These are phyloP conservation scores for Anastrepha obliqua DNA, from an alignment of 1,140 invertebrate species.

Conservation along the genomic window DNA sequence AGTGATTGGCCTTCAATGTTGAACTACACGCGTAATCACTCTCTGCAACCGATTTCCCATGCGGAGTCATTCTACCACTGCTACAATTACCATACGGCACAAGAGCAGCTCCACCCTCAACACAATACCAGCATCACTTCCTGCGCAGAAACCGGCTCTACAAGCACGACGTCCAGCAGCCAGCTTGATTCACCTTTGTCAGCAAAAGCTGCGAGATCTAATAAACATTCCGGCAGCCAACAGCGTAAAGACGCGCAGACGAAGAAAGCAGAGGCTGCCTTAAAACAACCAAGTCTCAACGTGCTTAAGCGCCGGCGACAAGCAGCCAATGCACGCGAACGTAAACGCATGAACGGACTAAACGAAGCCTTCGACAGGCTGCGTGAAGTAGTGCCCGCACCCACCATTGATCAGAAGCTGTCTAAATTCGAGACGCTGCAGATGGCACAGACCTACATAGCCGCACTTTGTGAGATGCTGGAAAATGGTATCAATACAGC, in stretches of 20 bases:
- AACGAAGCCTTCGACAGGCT: slow-evolving; percentile 88
- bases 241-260: not conserved
- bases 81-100: not conserved
- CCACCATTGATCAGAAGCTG: slow-evolving; percentile 86
- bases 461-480: slow-evolving; percentile 81
- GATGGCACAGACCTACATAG: slow-evolving; percentile 91
- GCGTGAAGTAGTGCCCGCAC: slow-evolving; percentile 86
- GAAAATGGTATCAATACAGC: slow-evolving; percentile 57
- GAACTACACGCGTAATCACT: not conserved
- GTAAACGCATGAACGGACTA: slow-evolving; percentile 87
- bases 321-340: slow-evolving; percentile 86
- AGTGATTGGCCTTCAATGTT: not conserved
- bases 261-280: not conserved
- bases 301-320: slow-evolving; percentile 80
- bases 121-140: not conserved
- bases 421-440: slow-evolving; percentile 92
- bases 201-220: slow-evolving; percentile 10
- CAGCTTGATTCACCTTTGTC: not conserved
- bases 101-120: not conserved
- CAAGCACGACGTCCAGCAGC: not conserved
- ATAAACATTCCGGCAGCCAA: slow-evolving; percentile 7
- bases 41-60: not conserved
- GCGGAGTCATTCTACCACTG: not conserved
- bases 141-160: not conserved
- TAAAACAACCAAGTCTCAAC: slow-evolving; percentile 76